Conservation (phyloP, 2,888 invertebrate species). For the Dorcus parallelipipedus region DNA sequence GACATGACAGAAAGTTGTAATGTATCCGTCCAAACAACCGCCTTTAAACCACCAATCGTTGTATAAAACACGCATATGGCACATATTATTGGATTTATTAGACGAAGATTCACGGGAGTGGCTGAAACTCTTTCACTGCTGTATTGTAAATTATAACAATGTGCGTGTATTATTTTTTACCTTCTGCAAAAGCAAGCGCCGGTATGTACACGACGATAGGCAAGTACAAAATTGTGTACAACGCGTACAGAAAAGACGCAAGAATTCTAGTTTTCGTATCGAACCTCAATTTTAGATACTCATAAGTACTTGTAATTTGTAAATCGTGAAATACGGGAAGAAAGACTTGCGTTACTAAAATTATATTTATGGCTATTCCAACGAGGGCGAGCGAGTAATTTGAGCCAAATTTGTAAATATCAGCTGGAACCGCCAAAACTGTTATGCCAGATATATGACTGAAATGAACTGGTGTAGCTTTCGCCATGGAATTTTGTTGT, state of each 20-base stretch:
- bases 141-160: no score
- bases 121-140: conserved; percentile 51
- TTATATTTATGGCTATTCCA: conserved; percentile 28
- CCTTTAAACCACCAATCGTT: conserved; percentile 62
- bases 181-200: conserved; percentile 65
- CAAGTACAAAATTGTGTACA: conserved; percentile 57
- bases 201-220: conserved; percentile 71
- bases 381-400: conserved; percentile 53
- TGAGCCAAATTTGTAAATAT: conserved; percentile 69
- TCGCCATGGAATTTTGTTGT: background rate
- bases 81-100: conserved; percentile 64
- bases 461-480: background rate
- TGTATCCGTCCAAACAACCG: conserved; percentile 60
- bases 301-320: conserved; percentile 66
- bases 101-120: conserved; percentile 54
- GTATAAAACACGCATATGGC: conserved; percentile 69
- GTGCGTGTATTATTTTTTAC: conserved; percentile 38
- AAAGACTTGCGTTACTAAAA: conserved; percentile 47
- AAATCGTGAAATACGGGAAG: conserved; percentile 68
- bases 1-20: conserved; percentile 55
- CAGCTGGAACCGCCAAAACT: conserved; percentile 68
- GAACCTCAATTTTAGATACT: conserved; percentile 64
- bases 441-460: conserved; percentile 75
- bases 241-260: conserved; percentile 58
- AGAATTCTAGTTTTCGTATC: conserved; percentile 42